Percentiles rank a stretch among this genome's conserved stretches.
Conservation (phyloP, 2,797 vertebrate genomes). For the Aphelocoma californica region DNA sequence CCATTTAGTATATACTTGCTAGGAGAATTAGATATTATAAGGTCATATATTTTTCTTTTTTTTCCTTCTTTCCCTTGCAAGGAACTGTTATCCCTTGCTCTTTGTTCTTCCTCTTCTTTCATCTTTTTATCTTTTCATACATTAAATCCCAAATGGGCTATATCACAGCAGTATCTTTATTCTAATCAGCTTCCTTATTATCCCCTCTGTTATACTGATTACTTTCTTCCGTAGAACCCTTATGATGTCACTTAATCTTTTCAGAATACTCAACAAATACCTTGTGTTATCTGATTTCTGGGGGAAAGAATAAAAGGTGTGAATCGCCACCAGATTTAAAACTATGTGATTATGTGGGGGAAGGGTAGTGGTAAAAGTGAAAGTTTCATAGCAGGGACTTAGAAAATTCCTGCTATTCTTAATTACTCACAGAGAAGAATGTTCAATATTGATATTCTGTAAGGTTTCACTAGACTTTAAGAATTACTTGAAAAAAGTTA, state of each 20-base stretch:
- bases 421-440: background rate
- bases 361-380: background rate
- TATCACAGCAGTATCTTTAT: slow-evolving; percentile 23
- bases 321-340: background rate
- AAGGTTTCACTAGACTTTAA: background rate
- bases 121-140: slow-evolving; percentile 32
- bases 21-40: slow-evolving; percentile 1
- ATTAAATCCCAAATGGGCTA: background rate
- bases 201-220: background rate
- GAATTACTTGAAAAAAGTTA: background rate
- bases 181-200: slow-evolving; percentile 29
- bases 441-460: background rate
- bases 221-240: background rate
- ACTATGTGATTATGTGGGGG: background rate
- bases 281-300: background rate
- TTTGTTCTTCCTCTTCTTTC: slow-evolving; percentile 51
- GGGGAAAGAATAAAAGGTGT: background rate
- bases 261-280: slow-evolving; percentile 29
- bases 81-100: background rate
- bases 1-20: background rate
- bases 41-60: background rate
- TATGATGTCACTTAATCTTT: slow-evolving; percentile 3
- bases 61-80: background rate
- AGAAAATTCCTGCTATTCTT: background rate
- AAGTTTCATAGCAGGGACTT: background rate